Evolutionary conservation across 1,140 invertebrate species (phyloP), one percentile per base, ranked within the genome.

Genomic region (Cydia strobilella): DNA sequence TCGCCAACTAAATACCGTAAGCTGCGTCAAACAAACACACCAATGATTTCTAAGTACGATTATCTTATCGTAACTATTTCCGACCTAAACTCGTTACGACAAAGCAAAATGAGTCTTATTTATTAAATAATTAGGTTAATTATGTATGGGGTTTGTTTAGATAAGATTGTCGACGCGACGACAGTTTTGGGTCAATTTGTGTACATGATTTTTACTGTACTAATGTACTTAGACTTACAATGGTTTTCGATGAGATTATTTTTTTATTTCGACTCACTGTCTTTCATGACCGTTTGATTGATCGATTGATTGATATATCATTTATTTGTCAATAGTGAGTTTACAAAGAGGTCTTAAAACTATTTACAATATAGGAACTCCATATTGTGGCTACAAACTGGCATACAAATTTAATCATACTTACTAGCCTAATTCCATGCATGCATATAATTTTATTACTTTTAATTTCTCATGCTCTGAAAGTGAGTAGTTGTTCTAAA

Each of bases 111-210:
- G 27, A 20, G 15, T 18, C 27, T 20, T 66, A 35, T 66, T 35
- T 18, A 9, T n/a, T 13, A 9, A 18, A 6, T 1, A 12, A 35
- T 66, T 35, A 66, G 63, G 63, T 31, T 35, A 0, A 31, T 15
- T 35, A 7, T 66, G 7, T 1, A n/a, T 66, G 13, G 63, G 25
- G 63, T 18, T 15, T 35, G 63, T 63, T 63, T n/a, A 23, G 63
- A 66, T 66, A 66, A 66, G 63, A n/a, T 66, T 31, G 63, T 39
- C 6, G 27, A 31, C 12, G 63, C 63, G 63, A 25, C 23, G 62
- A 66, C 63, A 66, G 63, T 66, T 66, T 66, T 66, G 25, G 63
- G 63, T 66, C 63, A 66, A 54, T 12, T 35, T 66, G 27, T 18
- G 63, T 65, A 66, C 12, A 35, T 66, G 0, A 7, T 66, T 35